These are phyloP conservation scores for Cacatua alba DNA, from an alignment of 2,113 vertebrate genomes.

Conservation along the genomic window DNA sequence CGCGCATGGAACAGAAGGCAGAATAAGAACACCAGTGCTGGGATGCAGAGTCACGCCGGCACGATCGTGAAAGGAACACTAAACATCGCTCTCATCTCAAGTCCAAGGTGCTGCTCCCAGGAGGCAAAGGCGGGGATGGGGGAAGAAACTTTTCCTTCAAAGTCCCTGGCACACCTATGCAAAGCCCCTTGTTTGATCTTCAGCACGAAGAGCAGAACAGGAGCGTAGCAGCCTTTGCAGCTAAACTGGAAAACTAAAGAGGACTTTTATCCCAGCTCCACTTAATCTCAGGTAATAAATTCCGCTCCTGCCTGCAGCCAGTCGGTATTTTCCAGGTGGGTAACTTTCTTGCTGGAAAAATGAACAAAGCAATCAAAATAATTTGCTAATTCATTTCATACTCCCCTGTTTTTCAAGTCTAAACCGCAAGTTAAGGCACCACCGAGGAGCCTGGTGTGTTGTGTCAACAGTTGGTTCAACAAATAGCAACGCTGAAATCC, in stretches of 20 bases:
- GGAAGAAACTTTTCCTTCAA: constrained; percentile 5
- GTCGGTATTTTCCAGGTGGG: constrained; percentile 34
- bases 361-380: constrained; percentile 47
- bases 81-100: background rate
- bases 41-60: background rate
- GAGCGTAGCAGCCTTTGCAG: background rate
- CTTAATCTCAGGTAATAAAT: constrained; percentile 49
- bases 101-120: background rate
- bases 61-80: background rate
- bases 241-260: constrained; percentile 36
- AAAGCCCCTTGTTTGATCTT: constrained; percentile 36
- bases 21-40: background rate
- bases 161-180: background rate
- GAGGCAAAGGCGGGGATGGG: background rate
- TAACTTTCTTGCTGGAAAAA: background rate
- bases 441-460: background rate
- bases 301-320: constrained; percentile 35
- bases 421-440: background rate
- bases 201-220: constrained; percentile 22
- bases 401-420: background rate
- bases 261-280: constrained; percentile 49
- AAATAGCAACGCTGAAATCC: background rate
- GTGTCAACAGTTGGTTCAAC: background rate
- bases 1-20: background rate
- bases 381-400: constrained; percentile 44